phyloP scores from a whole-genome alignment of 1,140 invertebrate genomes.

The Drosophila triauraria region DNA sequence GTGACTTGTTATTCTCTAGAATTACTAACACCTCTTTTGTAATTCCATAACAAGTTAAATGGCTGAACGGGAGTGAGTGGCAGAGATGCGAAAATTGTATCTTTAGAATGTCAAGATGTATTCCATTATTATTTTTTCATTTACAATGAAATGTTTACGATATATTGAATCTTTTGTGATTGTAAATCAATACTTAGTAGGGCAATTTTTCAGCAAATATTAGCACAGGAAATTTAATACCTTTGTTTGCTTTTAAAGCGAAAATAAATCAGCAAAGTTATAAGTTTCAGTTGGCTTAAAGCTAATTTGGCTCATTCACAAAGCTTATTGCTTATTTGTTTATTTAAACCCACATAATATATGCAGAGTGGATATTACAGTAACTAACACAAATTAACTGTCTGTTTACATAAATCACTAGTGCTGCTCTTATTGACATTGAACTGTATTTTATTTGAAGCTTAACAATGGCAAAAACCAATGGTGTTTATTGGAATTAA shows the following conservation, averaged over 20 bases:
- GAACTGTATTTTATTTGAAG: neutral
- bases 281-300: neutral
- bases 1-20: constrained; percentile 40
- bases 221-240: neutral
- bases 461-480: neutral
- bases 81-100: constrained; percentile 8
- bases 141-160: neutral
- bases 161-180: neutral
- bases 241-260: neutral
- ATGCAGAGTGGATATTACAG: neutral
- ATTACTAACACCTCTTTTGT: constrained; percentile 50
- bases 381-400: neutral
- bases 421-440: neutral
- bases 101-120: neutral
- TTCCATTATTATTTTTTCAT: neutral
- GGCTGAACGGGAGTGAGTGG: neutral
- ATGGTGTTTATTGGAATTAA: neutral
- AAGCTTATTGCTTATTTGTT: constrained; percentile 7
- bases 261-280: neutral
- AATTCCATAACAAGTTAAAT: constrained; percentile 37
- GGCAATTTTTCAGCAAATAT: neutral
- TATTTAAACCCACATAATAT: neutral
- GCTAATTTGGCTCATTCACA: neutral
- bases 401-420: neutral
- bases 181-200: neutral